These are phyloP conservation scores for Callithrix jacchus DNA, from an alignment of 2,113 vertebrate genomes.

Conservation along the genomic window DNA sequence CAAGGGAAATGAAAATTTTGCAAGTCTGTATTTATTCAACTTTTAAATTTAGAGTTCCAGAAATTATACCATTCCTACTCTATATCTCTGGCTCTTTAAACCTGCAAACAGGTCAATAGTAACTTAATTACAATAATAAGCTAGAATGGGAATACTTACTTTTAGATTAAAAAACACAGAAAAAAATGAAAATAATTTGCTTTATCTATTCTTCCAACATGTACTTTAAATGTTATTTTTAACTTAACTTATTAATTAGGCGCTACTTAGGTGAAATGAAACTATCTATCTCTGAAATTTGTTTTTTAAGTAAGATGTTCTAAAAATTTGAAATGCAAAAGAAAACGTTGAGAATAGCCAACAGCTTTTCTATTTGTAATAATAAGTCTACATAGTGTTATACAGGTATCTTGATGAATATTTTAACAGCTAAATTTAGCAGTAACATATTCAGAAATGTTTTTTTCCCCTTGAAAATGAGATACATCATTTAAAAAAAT, in stretches of 20 bases:
- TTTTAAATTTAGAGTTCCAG: background rate
- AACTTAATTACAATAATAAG: slow-evolving; percentile 13
- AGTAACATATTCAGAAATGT: background rate
- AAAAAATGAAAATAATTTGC: slow-evolving; percentile 31
- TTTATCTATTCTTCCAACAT: slow-evolving; percentile 26
- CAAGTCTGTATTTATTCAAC: background rate
- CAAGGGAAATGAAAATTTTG: background rate
- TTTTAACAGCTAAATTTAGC: slow-evolving; percentile 32
- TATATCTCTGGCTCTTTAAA: background rate
- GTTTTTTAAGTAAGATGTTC: background rate
- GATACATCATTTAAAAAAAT: background rate
- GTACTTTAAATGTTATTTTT: slow-evolving; percentile 14
- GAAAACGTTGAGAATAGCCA: background rate
- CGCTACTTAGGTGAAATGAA: background rate
- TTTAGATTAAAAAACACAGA: slow-evolving; percentile 8
- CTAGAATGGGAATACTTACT: background rate
- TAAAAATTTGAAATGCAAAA: background rate
- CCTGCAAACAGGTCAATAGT: background rate
- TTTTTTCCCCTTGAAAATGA: background rate
- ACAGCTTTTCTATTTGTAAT: background rate
- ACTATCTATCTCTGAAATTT: background rate
- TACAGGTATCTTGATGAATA: background rate
- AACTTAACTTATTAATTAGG: slow-evolving; percentile 1
- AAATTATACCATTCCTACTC: background rate
- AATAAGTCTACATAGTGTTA: background rate